Percentiles rank a stretch among this genome's conserved stretches.
phyloP scores from a whole-genome alignment of 2,888 invertebrate genomes.

The Drosophila borborema region DNA sequence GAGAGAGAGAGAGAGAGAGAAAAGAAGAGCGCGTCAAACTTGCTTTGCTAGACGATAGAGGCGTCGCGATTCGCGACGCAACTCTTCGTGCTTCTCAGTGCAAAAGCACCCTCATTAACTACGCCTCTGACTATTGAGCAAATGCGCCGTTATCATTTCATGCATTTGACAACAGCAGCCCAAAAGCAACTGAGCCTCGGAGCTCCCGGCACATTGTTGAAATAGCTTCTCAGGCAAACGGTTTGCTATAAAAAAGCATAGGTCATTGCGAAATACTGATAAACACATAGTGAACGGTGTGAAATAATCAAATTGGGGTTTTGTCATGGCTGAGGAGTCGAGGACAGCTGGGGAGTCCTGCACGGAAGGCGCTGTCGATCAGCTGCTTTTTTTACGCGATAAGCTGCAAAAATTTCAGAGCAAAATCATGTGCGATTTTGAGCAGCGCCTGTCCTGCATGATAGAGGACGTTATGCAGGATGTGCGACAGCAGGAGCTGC shows the following conservation, averaged over 20 bases:
- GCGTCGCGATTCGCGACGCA: slow-evolving; percentile 22
- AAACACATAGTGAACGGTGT: background rate
- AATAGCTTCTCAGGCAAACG: slow-evolving; percentile 35
- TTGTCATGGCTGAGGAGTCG: slow-evolving; percentile 43
- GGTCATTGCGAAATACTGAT: slow-evolving; percentile 1
- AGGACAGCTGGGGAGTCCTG: slow-evolving; percentile 13
- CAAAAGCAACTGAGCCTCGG: slow-evolving; percentile 28
- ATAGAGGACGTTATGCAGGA: slow-evolving; percentile 83
- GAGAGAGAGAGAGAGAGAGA: slow-evolving; percentile 2
- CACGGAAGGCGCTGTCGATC: slow-evolving; percentile 20
- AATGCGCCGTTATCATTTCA: slow-evolving; percentile 51
- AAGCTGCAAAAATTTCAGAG: slow-evolving; percentile 75
- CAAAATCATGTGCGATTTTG: slow-evolving; percentile 76
- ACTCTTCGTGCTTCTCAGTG: background rate
- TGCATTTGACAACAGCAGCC: slow-evolving; percentile 37
- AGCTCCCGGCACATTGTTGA: slow-evolving; percentile 45
- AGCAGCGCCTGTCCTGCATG: slow-evolving; percentile 79
- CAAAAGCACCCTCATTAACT: slow-evolving; percentile 7
- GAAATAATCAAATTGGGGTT: background rate
- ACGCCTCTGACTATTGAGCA: slow-evolving; percentile 17
- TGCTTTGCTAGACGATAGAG: background rate
- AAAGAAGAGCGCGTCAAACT: slow-evolving; percentile 1
- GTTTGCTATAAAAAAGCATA: slow-evolving; percentile 25
- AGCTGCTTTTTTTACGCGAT: slow-evolving; percentile 65
- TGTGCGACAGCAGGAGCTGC: slow-evolving; percentile 79